Conservation (phyloP, 2,113 vertebrate genomes). For the Ammodytes marinus region DNA sequence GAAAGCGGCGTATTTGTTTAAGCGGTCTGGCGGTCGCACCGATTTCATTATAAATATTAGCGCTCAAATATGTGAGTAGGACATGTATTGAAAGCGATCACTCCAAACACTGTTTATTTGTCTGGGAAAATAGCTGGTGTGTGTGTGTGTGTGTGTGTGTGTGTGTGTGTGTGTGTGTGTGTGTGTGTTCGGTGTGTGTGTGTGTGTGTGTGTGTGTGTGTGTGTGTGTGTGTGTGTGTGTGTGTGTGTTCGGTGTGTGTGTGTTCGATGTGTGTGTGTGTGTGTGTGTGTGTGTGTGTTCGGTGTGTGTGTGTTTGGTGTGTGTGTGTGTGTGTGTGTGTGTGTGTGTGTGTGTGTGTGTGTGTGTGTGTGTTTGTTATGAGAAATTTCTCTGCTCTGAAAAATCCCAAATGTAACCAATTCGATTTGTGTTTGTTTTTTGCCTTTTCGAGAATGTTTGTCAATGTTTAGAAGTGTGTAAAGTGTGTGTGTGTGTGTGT, state of each 20-base stretch:
- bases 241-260: conserved; percentile 57
- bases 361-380: conserved; percentile 63
- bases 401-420: conserved; percentile 72
- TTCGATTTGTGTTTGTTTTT: conserved; percentile 72
- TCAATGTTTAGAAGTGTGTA: conserved; percentile 68
- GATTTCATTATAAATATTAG: conserved; percentile 80
- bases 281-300: conserved; percentile 51
- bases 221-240: conserved; percentile 16
- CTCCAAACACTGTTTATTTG: conserved; percentile 78
- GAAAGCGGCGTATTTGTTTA: conserved; percentile 73
- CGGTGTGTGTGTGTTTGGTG: conserved; percentile 56
- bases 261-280: too few relatives aligned
- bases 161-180: conserved; percentile 49
- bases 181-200: neutral
- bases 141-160: neutral
- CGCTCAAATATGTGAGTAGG: conserved; percentile 76
- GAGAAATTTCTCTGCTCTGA: conserved; percentile 62
- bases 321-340: too few relatives aligned
- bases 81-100: conserved; percentile 76
- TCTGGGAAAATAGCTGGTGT: conserved; percentile 59
- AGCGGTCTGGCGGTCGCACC: conserved; percentile 63
- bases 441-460: conserved; percentile 69
- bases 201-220: conserved; percentile 47
- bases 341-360: conserved; percentile 48
- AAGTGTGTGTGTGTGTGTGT: conserved; percentile 6